Evolutionary conservation across 2,888 invertebrate genomes (phyloP).

Genomic region (Pachliopta kotzebuea): DNA sequence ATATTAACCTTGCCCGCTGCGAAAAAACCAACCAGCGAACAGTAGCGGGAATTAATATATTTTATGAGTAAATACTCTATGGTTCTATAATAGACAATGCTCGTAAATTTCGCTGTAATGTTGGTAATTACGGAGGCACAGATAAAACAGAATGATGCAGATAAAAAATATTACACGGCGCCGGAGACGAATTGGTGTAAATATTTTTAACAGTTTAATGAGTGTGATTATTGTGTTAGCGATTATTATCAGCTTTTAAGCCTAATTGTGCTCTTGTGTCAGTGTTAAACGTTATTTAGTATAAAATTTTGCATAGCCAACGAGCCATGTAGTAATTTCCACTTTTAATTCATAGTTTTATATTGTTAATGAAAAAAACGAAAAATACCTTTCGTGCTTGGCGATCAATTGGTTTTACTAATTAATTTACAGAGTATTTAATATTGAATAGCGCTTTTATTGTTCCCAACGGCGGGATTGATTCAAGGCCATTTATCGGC

Average conservation of each 20-base stretch:
- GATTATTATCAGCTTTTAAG: slow-evolving; percentile 50
- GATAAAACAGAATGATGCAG: slow-evolving; percentile 16
- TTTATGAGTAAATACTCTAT: slow-evolving; percentile 8
- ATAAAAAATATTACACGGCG: slow-evolving; percentile 29
- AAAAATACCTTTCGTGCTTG: slow-evolving; percentile 17
- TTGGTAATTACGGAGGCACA: slow-evolving; percentile 10
- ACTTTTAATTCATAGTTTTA: slow-evolving; percentile 32
- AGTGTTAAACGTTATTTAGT: slow-evolving; percentile 34
- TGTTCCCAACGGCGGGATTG: no score
- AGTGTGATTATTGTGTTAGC: slow-evolving; percentile 41
- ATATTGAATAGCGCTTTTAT: background rate
- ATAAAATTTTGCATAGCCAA: slow-evolving; percentile 50
- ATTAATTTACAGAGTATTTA: background rate
- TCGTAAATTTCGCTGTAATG: slow-evolving; percentile 24
- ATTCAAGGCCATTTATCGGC: no score
- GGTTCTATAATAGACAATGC: slow-evolving; percentile 13
- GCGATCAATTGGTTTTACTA: background rate
- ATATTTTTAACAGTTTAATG: slow-evolving; percentile 42
- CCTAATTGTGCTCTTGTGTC: slow-evolving; percentile 48
- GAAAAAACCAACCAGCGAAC: slow-evolving; percentile 1
- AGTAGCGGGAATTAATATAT: slow-evolving; percentile 2
- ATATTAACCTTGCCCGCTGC: background rate
- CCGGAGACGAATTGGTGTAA: slow-evolving; percentile 32
- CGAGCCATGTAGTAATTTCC: slow-evolving; percentile 45
- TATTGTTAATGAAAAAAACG: slow-evolving; percentile 27